phyloP scores from a whole-genome alignment of 1,140 invertebrate species.

The Calliphora vicina region DNA sequence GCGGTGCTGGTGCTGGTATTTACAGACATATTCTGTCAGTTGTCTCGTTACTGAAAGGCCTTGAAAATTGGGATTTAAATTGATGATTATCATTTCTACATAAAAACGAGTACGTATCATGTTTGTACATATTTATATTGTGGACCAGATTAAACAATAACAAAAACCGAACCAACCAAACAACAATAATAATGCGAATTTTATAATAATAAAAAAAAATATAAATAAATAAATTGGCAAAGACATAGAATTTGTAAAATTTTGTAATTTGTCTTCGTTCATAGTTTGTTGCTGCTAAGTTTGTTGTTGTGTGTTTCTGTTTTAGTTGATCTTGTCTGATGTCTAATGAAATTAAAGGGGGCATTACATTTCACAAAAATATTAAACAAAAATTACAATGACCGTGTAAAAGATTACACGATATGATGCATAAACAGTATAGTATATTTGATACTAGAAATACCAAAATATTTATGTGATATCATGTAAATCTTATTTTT shows the following conservation, averaged over 20 bases:
- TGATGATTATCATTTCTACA: background rate
- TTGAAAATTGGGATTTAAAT: slow-evolving; percentile 7
- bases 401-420: slow-evolving; percentile 28
- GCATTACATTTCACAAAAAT: slow-evolving; percentile 28
- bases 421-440: background rate
- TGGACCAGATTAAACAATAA: background rate
- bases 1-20: background rate
- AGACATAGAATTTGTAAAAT: slow-evolving; percentile 19
- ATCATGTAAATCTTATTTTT: background rate
- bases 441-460: too few relatives aligned
- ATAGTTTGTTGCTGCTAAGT: background rate
- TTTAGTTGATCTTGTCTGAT: background rate
- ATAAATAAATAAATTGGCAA: slow-evolving; percentile 13
- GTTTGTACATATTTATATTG: background rate
- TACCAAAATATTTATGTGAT: background rate
- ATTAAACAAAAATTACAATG: slow-evolving; percentile 3
- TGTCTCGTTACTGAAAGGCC: slow-evolving; percentile 15
- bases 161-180: background rate
- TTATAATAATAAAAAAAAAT: background rate
- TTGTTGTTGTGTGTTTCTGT: background rate
- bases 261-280: slow-evolving; percentile 23
- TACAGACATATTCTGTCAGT: background rate
- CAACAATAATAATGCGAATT: background rate
- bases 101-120: background rate
- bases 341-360: background rate